Evolutionary conservation across 2,113 vertebrate species (phyloP), one percentile per base, ranked within the genome.

Genomic region (Neotoma lepida): DNA sequence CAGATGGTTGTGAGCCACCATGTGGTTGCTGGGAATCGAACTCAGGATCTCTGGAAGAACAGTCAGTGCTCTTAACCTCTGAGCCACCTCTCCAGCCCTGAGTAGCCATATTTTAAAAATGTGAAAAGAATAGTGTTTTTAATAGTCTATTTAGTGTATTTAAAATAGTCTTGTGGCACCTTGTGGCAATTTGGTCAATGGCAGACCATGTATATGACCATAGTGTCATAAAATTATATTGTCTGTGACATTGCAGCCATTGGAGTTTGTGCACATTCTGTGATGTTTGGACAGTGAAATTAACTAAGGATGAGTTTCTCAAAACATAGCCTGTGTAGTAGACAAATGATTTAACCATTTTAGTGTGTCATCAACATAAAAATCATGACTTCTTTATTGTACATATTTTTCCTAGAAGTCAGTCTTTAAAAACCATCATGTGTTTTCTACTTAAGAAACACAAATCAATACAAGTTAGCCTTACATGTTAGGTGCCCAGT

Each of bases 401-500:
- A n/a, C n/a, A 49, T 22, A 81, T 24, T 84, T 92, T 82, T 81
- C 70, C 33, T 80, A 86, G 3, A 64, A 56, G 18, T 86, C 15
- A 71, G 18, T 44, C 81, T 61, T 82, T 82, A 82, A 82, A 82
- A 61, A 9, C 24, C 24, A 28, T 15, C 24, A 15, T 58, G 51
- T 54, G 14, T 74, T 90, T 95, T 86, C 89, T 28, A 30, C 39
- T 49, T 73, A 86, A 17, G 44, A 39, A 81, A 82, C 74, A 82
- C 46, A 78, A 33, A 49, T 95, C 82, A 68, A 0, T 90, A 80
- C 20, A 82, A 76, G 76, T 20, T 30, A 61, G 44, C 49, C 26
- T 51, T 44, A 18, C 44, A 71, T 64, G 80, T 90, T 17, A 51
- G 26, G 7, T 68, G 18, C 26, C 46, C 54, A 35, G 30, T 74